phyloP scores from a whole-genome alignment of 2,888 invertebrate species.

The Lepeophtheirus nordmannii region DNA sequence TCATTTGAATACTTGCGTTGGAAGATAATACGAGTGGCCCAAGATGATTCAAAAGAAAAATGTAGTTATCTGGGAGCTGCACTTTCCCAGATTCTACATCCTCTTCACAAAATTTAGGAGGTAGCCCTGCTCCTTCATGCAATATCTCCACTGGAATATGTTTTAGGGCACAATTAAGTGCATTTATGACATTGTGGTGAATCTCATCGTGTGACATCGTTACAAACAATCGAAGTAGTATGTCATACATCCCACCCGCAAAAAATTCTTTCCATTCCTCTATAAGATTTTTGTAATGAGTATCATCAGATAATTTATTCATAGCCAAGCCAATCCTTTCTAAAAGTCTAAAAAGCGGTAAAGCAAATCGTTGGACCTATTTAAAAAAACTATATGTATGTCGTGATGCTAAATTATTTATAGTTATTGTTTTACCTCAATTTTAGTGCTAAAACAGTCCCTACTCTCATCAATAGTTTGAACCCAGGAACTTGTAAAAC shows the following conservation, averaged over 20 bases:
- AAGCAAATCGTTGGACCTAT: neutral
- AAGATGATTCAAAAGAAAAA: slow-evolving; percentile 33
- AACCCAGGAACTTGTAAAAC: slow-evolving; percentile 53
- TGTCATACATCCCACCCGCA: slow-evolving; percentile 25
- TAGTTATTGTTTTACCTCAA: neutral
- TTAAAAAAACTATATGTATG: neutral
- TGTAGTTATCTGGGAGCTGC: slow-evolving; percentile 31
- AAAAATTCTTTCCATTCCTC: slow-evolving; percentile 21
- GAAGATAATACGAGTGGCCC: slow-evolving; percentile 31
- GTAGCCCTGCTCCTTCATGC: slow-evolving; percentile 30
- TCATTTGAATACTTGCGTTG: slow-evolving; percentile 16
- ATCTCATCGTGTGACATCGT: neutral
- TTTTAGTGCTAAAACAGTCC: slow-evolving; percentile 24
- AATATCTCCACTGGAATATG: slow-evolving; percentile 27
- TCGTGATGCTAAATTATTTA: neutral
- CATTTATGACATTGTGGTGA: neutral
- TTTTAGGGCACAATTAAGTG: slow-evolving; percentile 7
- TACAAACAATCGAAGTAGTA: slow-evolving; percentile 9
- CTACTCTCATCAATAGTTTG: slow-evolving; percentile 36
- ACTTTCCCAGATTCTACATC: slow-evolving; percentile 30
- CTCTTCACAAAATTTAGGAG: slow-evolving; percentile 29
- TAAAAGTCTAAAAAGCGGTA: neutral
- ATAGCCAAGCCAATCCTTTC: neutral
- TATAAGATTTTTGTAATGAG: slow-evolving; percentile 25
- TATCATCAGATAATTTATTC: neutral